These are phyloP conservation scores for Chrysomallon squamiferum DNA, from an alignment of 1,140 invertebrate species.

Conservation along the genomic window DNA sequence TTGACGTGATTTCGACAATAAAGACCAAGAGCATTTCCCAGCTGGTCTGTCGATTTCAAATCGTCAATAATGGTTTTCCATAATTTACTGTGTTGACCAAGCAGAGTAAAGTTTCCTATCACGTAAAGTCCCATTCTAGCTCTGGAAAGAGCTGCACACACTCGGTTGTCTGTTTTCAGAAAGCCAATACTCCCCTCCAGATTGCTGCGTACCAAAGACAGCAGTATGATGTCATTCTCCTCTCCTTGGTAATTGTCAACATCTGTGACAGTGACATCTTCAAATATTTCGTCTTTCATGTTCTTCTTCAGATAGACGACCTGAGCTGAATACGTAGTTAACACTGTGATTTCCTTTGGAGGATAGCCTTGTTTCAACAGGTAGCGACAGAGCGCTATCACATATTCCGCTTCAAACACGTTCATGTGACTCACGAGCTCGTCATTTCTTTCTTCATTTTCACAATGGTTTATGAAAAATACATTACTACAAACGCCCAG, in stretches of 20 bases:
- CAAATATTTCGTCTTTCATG: slow-evolving; percentile 37
- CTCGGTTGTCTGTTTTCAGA: slow-evolving; percentile 75
- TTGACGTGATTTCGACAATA: slow-evolving; percentile 64
- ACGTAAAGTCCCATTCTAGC: slow-evolving; percentile 76
- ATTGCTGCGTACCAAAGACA: slow-evolving; percentile 80
- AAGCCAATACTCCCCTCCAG: slow-evolving; percentile 75
- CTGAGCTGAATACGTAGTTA: slow-evolving; percentile 62
- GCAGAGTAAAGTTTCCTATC: slow-evolving; percentile 73
- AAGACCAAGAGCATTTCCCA: slow-evolving; percentile 49
- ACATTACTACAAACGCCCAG: slow-evolving; percentile 58
- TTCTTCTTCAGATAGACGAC: slow-evolving; percentile 42
- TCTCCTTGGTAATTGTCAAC: slow-evolving; percentile 80
- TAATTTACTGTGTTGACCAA: slow-evolving; percentile 61
- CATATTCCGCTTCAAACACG: slow-evolving; percentile 50
- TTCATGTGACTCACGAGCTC: slow-evolving; percentile 58
- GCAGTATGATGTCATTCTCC: slow-evolving; percentile 81
- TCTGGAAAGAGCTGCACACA: slow-evolving; percentile 83
- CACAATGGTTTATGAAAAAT: slow-evolving; percentile 60
- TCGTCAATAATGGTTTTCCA: slow-evolving; percentile 60
- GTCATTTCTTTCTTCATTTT: slow-evolving; percentile 38
- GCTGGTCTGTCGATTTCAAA: slow-evolving; percentile 25
- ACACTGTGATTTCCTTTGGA: slow-evolving; percentile 55
- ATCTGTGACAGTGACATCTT: slow-evolving; percentile 67
- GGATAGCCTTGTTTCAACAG: slow-evolving; percentile 57
- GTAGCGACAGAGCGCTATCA: slow-evolving; percentile 50